phyloP scores from a whole-genome alignment of 1,140 invertebrate species.

The Drosophila saltans region DNA sequence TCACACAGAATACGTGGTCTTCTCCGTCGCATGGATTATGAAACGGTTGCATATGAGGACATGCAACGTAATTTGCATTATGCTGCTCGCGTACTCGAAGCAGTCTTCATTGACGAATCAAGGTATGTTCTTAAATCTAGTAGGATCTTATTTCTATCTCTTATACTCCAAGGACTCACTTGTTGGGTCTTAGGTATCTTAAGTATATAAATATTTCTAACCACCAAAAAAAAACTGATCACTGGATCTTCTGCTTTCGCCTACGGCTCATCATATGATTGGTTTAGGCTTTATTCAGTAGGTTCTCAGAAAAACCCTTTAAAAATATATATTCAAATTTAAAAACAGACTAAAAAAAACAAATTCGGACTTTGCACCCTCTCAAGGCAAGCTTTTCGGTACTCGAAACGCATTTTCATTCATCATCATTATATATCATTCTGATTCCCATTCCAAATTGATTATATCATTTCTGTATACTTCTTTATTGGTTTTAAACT shows the following conservation, averaged over 20 bases:
- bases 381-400: conserved; percentile 57
- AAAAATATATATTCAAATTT: background rate
- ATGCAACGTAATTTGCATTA: conserved; percentile 94
- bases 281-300: conserved; percentile 69
- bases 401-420: background rate
- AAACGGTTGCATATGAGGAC: conserved; percentile 92
- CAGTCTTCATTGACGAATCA: conserved; percentile 94
- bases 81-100: conserved; percentile 93
- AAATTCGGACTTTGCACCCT: conserved; percentile 53
- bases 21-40: conserved; percentile 90
- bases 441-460: background rate
- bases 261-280: conserved; percentile 48
- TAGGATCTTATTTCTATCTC: background rate
- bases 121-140: conserved; percentile 87
- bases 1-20: conserved; percentile 91
- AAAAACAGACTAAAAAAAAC: background rate
- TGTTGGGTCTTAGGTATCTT: conserved; percentile 28
- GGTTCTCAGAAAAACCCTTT: conserved; percentile 13
- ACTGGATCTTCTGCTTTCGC: conserved; percentile 49
- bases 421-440: conserved; percentile 4
- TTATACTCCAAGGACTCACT: conserved; percentile 40
- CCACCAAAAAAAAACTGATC: conserved; percentile 21
- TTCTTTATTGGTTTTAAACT: conserved; percentile 18
- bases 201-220: conserved; percentile 26
- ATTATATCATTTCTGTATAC: background rate